These are phyloP conservation scores for Pristiophorus japonicus DNA, from an alignment of 2,113 vertebrate genomes.

Conservation along the genomic window DNA sequence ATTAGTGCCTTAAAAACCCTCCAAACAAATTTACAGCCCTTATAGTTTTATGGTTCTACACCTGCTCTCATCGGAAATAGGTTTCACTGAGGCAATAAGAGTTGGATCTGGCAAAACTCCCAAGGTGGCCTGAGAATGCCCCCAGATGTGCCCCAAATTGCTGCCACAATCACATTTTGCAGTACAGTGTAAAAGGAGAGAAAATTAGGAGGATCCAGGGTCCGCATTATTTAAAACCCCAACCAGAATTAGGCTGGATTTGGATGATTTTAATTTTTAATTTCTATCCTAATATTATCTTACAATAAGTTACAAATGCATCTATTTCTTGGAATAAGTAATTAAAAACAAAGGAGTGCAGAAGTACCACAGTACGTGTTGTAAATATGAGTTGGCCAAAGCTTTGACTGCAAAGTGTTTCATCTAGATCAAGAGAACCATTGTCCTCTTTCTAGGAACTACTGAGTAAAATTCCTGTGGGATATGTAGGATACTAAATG, in stretches of 20 bases:
- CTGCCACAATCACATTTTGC: not conserved
- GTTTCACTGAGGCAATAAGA: no score
- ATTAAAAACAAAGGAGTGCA: not conserved
- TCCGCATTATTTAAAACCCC: not conserved
- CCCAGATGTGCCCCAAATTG: not conserved
- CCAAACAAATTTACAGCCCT: no score
- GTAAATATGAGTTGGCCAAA: not conserved
- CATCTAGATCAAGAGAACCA: not conserved
- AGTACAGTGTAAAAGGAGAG: not conserved
- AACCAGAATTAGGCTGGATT: not conserved
- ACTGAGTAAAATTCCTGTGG: not conserved
- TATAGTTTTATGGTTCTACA: no score
- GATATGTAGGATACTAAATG: not conserved
- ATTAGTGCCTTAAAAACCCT: no score
- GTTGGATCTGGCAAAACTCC: not conserved
- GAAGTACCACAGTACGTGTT: not conserved
- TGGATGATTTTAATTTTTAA: not conserved
- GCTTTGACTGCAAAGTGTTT: not conserved
- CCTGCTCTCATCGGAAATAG: no score
- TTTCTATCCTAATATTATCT: not conserved
- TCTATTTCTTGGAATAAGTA: not conserved
- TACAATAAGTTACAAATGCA: not conserved
- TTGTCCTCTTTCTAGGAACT: not conserved
- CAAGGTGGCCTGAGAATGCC: not conserved
- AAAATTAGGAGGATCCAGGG: not conserved